These are phyloP conservation scores for Poliocrania exsul DNA, from an alignment of 2,797 vertebrate genomes.

Conservation along the genomic window DNA sequence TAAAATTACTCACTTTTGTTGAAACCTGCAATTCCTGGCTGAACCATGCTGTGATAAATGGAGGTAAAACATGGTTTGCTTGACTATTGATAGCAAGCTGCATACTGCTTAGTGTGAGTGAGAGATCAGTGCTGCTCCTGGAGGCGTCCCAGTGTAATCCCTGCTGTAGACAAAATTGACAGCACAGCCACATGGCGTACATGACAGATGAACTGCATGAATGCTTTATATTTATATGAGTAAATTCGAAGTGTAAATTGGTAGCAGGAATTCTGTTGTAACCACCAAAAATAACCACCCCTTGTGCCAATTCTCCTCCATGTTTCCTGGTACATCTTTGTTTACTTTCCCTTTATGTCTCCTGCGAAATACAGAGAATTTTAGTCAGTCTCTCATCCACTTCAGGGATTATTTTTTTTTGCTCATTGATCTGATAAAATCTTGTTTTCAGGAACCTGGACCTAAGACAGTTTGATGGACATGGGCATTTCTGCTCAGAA, in stretches of 20 bases:
- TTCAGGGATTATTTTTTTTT: background rate
- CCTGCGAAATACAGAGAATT: background rate
- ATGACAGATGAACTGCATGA: background rate
- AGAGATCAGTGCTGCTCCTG: constrained; percentile 22
- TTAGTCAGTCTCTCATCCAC: background rate
- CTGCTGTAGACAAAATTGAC: background rate
- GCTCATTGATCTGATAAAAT: background rate
- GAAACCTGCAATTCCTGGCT: constrained; percentile 17
- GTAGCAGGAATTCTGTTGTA: background rate
- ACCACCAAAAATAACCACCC: background rate
- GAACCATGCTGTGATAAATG: constrained; percentile 10
- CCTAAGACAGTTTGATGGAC: background rate
- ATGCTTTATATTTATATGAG: background rate
- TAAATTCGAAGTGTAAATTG: background rate
- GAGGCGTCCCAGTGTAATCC: constrained; percentile 29
- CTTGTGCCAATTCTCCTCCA: background rate
- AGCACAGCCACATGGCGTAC: background rate
- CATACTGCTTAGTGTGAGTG: background rate
- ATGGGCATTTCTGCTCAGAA: background rate
- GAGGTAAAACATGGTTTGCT: background rate
- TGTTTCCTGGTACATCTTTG: background rate
- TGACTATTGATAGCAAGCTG: constrained; percentile 42
- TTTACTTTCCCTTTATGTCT: background rate
- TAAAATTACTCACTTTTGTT: constrained; percentile 33
- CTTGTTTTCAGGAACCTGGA: background rate